Conservation (phyloP, 2,888 invertebrate genomes). For the Meta bourneti region DNA sequence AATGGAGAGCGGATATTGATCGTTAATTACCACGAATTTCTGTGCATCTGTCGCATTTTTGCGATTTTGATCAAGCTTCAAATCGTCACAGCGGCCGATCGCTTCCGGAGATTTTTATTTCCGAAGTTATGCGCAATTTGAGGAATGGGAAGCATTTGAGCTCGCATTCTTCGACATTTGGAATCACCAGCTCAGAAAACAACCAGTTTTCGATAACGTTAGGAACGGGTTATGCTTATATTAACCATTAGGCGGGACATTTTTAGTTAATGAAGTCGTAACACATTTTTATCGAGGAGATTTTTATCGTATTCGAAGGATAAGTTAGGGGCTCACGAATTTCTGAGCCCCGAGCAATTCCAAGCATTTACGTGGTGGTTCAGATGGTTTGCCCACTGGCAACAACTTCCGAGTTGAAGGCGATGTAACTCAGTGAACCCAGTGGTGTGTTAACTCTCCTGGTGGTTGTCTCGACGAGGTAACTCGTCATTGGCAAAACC, state of each 20-base stretch:
- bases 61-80: constrained; percentile 25
- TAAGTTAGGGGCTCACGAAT: too few relatives aligned
- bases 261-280: neutral
- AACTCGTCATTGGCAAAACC: too few relatives aligned
- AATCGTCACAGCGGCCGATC: constrained; percentile 4
- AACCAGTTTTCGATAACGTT: neutral
- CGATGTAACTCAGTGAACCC: too few relatives aligned
- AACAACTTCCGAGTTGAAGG: too few relatives aligned
- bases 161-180: neutral
- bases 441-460: too few relatives aligned
- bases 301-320: too few relatives aligned
- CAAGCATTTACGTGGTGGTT: too few relatives aligned
- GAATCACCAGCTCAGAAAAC: neutral
- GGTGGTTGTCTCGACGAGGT: too few relatives aligned
- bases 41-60: constrained; percentile 54
- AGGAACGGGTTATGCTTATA: neutral
- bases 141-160: neutral
- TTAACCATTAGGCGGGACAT: neutral
- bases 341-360: too few relatives aligned
- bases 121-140: neutral
- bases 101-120: constrained; percentile 18
- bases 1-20: constrained; percentile 63
- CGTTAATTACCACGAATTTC: constrained; percentile 68
- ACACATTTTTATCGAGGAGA: neutral
- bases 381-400: too few relatives aligned